Evolutionary conservation across 2,113 vertebrate species (phyloP).

Genomic region (Enhydra lutris): DNA sequence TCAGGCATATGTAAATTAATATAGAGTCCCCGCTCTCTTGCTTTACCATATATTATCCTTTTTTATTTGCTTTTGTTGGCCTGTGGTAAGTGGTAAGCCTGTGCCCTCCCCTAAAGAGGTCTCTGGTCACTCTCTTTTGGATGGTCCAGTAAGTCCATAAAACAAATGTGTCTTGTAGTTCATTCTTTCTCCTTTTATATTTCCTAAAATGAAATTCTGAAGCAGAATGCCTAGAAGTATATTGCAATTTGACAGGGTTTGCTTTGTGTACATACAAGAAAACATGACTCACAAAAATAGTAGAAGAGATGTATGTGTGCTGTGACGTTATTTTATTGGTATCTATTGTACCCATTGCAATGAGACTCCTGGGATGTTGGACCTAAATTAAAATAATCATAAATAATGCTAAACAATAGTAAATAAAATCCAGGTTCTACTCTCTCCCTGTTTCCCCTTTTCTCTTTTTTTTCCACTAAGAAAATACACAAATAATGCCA

Average conservation of each 20-base stretch:
- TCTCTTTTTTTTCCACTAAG: background rate
- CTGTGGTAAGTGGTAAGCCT: background rate
- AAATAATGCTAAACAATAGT: constrained; percentile 37
- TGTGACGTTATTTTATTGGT: background rate
- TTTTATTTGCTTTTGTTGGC: constrained; percentile 27
- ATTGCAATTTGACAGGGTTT: constrained; percentile 34
- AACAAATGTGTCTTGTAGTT: background rate
- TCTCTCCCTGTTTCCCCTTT: background rate
- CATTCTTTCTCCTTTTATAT: constrained; percentile 18
- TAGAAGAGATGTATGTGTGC: background rate
- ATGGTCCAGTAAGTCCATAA: background rate
- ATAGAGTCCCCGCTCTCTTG: background rate
- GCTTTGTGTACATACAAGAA: constrained; percentile 32
- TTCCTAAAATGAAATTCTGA: constrained; percentile 48
- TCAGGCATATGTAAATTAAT: background rate
- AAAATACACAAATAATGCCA: background rate
- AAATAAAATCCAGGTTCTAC: constrained; percentile 1
- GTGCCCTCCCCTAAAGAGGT: background rate
- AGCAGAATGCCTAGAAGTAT: background rate
- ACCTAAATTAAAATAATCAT: constrained; percentile 44
- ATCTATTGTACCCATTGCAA: background rate
- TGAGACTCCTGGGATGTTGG: constrained; percentile 6
- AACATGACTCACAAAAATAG: background rate
- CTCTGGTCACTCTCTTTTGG: constrained; percentile 1
- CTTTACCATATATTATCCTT: background rate